Conservation (phyloP, 2,888 invertebrate species). For the Latheticus oryzae region DNA sequence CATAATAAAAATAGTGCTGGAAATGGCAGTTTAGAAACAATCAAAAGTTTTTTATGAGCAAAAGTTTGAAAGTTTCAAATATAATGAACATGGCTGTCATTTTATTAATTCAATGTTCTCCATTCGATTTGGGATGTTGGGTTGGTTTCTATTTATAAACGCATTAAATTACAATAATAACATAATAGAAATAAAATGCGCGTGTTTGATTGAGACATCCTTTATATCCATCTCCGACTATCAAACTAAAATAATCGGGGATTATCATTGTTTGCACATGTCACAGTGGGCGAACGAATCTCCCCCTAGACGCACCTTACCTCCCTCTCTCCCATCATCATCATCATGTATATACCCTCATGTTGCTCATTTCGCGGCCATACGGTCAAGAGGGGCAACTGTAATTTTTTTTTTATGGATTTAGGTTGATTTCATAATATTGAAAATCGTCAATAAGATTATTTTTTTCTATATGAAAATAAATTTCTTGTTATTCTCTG, state of each 20-base stretch:
- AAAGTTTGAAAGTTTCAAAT: no score
- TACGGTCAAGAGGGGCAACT: slow-evolving; percentile 59
- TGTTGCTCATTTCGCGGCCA: slow-evolving; percentile 63
- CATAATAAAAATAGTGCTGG: no score
- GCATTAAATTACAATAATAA: slow-evolving; percentile 37
- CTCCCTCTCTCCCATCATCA: slow-evolving; percentile 38
- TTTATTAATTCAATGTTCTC: no score
- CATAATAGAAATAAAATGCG: slow-evolving; percentile 20
- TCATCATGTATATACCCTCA: no score
- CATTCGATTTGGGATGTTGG: neutral
- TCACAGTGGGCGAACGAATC: slow-evolving; percentile 54
- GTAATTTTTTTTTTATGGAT: slow-evolving; percentile 48
- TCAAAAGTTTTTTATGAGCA: no score
- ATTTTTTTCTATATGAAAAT: no score
- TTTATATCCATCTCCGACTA: slow-evolving; percentile 55
- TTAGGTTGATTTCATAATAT: slow-evolving; percentile 53
- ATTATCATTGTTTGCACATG: slow-evolving; percentile 67
- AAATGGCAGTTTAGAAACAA: no score
- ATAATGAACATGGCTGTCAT: no score
- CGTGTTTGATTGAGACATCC: slow-evolving; percentile 58
- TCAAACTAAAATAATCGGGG: slow-evolving; percentile 64
- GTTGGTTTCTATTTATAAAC: slow-evolving; percentile 22
- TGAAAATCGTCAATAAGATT: no score
- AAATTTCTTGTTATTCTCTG: slow-evolving; percentile 9
- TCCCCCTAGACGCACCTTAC: slow-evolving; percentile 33